Conservation (phyloP, 2,888 invertebrate species). For the Thera britannica region DNA sequence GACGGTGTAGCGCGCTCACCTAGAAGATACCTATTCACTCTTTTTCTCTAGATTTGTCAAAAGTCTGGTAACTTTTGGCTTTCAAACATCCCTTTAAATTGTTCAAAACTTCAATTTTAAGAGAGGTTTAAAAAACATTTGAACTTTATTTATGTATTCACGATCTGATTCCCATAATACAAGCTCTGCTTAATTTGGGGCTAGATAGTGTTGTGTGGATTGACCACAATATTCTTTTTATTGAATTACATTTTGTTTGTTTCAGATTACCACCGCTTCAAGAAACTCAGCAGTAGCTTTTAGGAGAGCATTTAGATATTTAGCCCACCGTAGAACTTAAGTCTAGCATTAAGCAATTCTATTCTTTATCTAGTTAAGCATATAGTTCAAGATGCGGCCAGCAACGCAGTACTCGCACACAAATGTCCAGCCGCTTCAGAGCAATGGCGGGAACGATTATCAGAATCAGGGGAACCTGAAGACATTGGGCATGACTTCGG, state of each 20-base stretch:
- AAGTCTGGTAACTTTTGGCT: too few relatives aligned
- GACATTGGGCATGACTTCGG: constrained; percentile 96
- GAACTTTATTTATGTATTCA: too few relatives aligned
- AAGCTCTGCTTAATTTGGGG: too few relatives aligned
- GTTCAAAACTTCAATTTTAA: too few relatives aligned
- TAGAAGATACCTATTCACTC: too few relatives aligned
- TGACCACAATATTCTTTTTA: too few relatives aligned
- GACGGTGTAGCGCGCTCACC: too few relatives aligned
- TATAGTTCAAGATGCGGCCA: constrained; percentile 80
- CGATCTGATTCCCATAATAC: too few relatives aligned
- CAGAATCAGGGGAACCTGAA: constrained; percentile 85
- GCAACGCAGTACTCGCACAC: constrained; percentile 79
- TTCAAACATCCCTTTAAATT: too few relatives aligned
- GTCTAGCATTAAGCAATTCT: constrained; percentile 41
- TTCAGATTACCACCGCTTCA: constrained; percentile 48
- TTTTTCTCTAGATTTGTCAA: too few relatives aligned
- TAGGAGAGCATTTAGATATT: constrained; percentile 57
- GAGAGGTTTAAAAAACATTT: too few relatives aligned
- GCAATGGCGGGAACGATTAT: constrained; percentile 65
- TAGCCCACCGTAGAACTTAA: constrained; percentile 51
- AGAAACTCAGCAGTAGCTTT: constrained; percentile 44
- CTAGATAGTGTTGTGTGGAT: too few relatives aligned
- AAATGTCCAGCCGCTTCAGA: constrained; percentile 58
- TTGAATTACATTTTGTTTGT: constrained; percentile 34
- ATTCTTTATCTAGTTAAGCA: constrained; percentile 29